A percentile compares a stretch with the other conserved stretches of the same genome.
phyloP scores from a whole-genome alignment of 2,113 vertebrate genomes.

The Cheirogaleus medius region DNA sequence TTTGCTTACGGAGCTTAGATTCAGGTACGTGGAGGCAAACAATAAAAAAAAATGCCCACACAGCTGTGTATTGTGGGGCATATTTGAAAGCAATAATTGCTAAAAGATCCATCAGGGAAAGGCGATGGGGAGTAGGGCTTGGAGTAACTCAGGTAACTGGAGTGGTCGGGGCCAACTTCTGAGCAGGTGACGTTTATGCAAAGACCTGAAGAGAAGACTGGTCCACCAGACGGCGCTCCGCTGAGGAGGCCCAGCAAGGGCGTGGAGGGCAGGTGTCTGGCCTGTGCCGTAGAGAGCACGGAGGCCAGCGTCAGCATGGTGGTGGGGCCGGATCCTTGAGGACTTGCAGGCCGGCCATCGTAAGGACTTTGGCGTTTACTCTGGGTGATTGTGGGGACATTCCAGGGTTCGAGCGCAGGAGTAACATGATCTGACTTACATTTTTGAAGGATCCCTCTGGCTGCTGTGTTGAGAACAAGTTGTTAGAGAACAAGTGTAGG shows the following conservation, averaged over 20 bases:
- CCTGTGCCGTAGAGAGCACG: neutral
- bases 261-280: neutral
- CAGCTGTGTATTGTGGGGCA: accelerated
- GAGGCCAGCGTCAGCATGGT: no score
- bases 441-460: neutral
- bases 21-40: neutral
- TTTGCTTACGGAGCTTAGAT: neutral
- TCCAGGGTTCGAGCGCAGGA: neutral
- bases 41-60: accelerated
- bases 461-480: neutral
- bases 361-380: neutral
- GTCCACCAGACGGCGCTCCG: accelerated
- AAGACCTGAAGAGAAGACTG: neutral
- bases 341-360: accelerated
- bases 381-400: no score
- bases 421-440: accelerated
- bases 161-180: accelerated
- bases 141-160: accelerated
- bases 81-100: accelerated
- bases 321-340: neutral
- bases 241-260: neutral
- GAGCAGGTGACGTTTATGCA: neutral
- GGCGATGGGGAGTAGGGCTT: neutral
- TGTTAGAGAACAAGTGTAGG: neutral
- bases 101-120: neutral